Conservation (phyloP, 2,113 vertebrate genomes). For the Arvicanthis niloticus region DNA sequence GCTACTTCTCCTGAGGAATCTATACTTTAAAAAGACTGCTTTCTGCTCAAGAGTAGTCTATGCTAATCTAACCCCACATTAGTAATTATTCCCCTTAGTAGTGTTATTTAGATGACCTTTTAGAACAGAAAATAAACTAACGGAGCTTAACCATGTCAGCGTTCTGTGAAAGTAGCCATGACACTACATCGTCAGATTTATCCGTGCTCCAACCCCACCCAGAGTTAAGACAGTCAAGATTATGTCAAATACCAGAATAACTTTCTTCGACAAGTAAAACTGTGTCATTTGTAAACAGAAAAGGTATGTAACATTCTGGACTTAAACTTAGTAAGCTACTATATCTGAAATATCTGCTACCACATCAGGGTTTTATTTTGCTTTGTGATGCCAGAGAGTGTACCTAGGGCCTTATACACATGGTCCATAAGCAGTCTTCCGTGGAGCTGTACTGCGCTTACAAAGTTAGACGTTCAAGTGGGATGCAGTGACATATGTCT, state of each 20-base stretch:
- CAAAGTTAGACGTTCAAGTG: background rate
- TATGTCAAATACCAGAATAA: constrained; percentile 23
- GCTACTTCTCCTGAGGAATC: constrained; percentile 2
- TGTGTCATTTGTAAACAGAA: constrained; percentile 49
- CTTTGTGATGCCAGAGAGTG: background rate
- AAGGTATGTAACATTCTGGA: constrained; percentile 14
- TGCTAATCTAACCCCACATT: background rate
- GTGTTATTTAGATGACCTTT: constrained; percentile 2
- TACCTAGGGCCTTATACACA: too few species aligned
- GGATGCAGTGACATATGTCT: too few species aligned
- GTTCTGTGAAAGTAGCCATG: background rate
- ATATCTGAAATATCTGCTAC: background rate
- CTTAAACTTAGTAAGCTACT: background rate
- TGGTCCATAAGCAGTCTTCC: background rate
- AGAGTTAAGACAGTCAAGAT: background rate
- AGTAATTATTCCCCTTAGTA: constrained; percentile 5
- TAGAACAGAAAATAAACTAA: background rate
- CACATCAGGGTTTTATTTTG: background rate
- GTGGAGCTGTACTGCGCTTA: background rate
- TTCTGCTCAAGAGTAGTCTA: background rate
- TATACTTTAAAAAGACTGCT: constrained; percentile 19
- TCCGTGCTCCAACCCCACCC: background rate
- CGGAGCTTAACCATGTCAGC: background rate
- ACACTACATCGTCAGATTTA: background rate
- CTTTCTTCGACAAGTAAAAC: constrained; percentile 2